Conservation (phyloP, 2,797 vertebrate genomes). For the Ctenopoma multispine region DNA sequence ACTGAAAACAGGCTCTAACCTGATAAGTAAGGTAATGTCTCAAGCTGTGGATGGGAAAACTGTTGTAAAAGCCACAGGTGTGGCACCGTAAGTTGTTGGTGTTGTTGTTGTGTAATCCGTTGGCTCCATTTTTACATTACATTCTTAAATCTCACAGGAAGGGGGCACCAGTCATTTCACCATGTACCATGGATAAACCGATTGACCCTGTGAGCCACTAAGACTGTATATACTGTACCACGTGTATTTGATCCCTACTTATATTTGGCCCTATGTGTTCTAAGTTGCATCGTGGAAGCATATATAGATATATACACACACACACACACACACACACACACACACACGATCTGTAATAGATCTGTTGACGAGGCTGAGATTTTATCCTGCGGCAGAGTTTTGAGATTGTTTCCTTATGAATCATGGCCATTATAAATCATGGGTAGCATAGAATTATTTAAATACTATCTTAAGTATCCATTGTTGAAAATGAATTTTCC, state of each 20-base stretch:
- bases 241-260: neutral
- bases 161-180: constrained; percentile 35
- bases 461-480: neutral
- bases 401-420: neutral
- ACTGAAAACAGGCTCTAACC: neutral
- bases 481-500: neutral
- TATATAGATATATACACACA: neutral
- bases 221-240: neutral
- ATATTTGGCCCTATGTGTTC: neutral
- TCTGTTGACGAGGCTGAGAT: constrained; percentile 5
- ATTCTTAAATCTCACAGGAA: constrained; percentile 34
- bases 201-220: neutral
- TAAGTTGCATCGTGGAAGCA: neutral
- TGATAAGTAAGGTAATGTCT: neutral
- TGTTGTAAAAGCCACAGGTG: neutral
- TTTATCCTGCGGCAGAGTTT: neutral
- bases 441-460: neutral
- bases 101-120: neutral
- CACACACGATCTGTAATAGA: too few relatives aligned
- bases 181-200: neutral
- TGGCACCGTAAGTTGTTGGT: neutral
- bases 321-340: too few relatives aligned
- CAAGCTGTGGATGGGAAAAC: neutral
- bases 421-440: neutral
- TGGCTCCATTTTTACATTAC: neutral